Conservation (phyloP, 2,797 vertebrate genomes). For the Buceros bicornis region DNA sequence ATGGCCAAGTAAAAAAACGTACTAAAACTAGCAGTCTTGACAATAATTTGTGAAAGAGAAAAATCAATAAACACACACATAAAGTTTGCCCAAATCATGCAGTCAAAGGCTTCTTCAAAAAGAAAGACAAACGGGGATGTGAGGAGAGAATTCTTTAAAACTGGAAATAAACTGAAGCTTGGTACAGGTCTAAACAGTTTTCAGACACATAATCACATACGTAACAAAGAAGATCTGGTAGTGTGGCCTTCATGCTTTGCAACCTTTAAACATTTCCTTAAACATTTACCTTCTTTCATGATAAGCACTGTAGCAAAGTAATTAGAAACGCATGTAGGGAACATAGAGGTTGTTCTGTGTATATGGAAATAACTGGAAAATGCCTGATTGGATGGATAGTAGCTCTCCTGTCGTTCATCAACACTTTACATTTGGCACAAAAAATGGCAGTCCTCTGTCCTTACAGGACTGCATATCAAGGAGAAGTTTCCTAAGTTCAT, state of each 20-base stretch:
- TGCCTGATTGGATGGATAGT: neutral
- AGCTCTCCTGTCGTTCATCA: neutral
- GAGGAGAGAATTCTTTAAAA: neutral
- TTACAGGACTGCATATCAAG: neutral
- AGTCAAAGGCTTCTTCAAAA: neutral
- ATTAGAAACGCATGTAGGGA: neutral
- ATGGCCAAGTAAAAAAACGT: neutral
- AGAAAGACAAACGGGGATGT: neutral
- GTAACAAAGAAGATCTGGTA: neutral
- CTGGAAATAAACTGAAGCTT: neutral
- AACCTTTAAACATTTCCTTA: neutral
- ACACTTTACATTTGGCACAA: neutral
- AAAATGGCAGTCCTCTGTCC: neutral
- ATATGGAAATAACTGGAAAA: neutral
- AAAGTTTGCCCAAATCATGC: neutral
- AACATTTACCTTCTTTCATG: neutral
- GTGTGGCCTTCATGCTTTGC: neutral
- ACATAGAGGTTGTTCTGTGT: neutral
- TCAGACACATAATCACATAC: neutral
- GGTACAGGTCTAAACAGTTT: neutral
- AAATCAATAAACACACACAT: neutral
- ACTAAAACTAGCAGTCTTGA: neutral
- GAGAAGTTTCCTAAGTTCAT: neutral
- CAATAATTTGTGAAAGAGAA: neutral
- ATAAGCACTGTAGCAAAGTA: neutral